Conservation (phyloP, 1,140 invertebrate species). For the Battus philenor region DNA sequence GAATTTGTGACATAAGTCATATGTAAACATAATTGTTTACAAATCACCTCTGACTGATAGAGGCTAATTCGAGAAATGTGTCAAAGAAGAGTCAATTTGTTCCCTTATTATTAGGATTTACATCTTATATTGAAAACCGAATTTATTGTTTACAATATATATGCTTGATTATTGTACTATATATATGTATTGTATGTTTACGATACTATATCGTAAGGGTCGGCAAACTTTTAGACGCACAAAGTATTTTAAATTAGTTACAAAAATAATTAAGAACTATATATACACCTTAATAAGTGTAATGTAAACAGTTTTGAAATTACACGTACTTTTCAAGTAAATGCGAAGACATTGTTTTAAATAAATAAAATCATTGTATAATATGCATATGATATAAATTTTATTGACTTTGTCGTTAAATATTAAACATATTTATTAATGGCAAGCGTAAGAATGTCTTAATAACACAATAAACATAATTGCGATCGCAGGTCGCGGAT, state of each 20-base stretch:
- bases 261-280: not conserved
- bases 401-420: too few relatives aligned
- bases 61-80: not conserved
- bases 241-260: not conserved
- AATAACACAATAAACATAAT: too few relatives aligned
- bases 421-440: too few relatives aligned
- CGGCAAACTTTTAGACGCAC: too few relatives aligned
- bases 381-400: too few relatives aligned
- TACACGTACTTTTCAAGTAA: not conserved
- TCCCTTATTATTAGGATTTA: too few relatives aligned
- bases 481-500: too few relatives aligned
- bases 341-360: not conserved
- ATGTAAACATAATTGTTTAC: too few relatives aligned
- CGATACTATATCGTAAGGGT: slow-evolving; percentile 1
- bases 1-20: too few relatives aligned
- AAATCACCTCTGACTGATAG: not conserved
- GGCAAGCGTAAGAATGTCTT: too few relatives aligned
- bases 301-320: not conserved
- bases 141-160: slow-evolving; percentile 18
- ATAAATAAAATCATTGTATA: not conserved
- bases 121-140: slow-evolving; percentile 24
- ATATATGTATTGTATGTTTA: slow-evolving; percentile 1
- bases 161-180: slow-evolving; percentile 7
- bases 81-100: too few relatives aligned
- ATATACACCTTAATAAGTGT: not conserved